Conservation (phyloP, 2,888 invertebrate genomes). For the Drosophila ustulata region DNA sequence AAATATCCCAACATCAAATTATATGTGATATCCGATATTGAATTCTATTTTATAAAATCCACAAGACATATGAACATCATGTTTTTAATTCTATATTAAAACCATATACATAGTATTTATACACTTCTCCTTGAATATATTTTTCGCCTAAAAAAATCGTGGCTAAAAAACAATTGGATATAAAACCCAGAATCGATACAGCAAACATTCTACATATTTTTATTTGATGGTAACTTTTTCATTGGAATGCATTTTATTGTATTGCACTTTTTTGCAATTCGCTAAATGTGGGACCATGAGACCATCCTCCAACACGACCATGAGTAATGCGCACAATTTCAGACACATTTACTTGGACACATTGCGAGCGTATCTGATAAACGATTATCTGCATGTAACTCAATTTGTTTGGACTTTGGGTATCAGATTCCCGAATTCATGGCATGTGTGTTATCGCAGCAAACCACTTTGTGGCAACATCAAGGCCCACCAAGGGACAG, state of each 20-base stretch:
- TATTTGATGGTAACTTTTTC: neutral
- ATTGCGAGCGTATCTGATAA: conserved; percentile 60
- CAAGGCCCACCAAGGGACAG: conserved; percentile 28
- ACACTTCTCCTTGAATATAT: too few species aligned
- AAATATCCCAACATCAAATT: too few species aligned
- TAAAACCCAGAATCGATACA: neutral
- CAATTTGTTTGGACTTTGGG: conserved; percentile 65
- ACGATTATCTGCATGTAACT: conserved; percentile 77
- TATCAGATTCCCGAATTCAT: conserved; percentile 55
- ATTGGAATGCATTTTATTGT: neutral
- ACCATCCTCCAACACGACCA: conserved; percentile 1
- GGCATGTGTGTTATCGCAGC: conserved; percentile 35
- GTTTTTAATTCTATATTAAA: too few species aligned
- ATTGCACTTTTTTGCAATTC: neutral
- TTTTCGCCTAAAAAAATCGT: neutral
- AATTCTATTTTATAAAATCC: too few species aligned
- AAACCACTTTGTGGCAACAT: conserved; percentile 25
- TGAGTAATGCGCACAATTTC: conserved; percentile 15
- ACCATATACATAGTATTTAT: too few species aligned
- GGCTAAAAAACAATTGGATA: neutral
- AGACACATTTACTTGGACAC: conserved; percentile 15
- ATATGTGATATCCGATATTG: too few species aligned
- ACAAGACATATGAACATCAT: too few species aligned
- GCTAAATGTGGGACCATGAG: neutral
- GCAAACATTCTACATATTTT: neutral